Percentiles rank a stretch among this genome's conserved stretches.
Evolutionary conservation across 2,888 invertebrate genomes (phyloP).

Genomic region (Apamea monoglypha): DNA sequence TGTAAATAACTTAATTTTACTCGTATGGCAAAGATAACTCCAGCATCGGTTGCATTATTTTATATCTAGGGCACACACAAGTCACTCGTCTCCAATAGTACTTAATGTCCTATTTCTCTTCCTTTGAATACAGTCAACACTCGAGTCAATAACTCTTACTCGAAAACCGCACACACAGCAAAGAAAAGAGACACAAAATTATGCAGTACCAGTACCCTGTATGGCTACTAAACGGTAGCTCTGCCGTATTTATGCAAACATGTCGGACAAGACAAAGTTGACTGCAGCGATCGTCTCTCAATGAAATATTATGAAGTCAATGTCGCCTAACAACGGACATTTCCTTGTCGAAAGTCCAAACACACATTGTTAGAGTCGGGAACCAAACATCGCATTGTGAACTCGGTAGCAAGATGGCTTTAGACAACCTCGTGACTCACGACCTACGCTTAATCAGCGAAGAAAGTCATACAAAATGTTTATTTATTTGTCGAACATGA

Average conservation of each 20-base stretch:
- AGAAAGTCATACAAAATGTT: constrained; percentile 86
- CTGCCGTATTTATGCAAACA: constrained; percentile 34
- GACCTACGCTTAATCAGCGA: constrained; percentile 84
- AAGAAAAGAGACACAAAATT: constrained; percentile 11
- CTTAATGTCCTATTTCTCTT: constrained; percentile 15
- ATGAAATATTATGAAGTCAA: constrained; percentile 62
- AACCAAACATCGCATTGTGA: constrained; percentile 72
- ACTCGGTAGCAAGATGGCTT: constrained; percentile 82
- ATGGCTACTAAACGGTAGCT: constrained; percentile 28
- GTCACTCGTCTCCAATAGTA: constrained; percentile 6
- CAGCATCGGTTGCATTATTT: constrained; percentile 5
- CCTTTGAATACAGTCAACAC: neutral
- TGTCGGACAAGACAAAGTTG: constrained; percentile 43
- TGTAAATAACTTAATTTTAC: neutral
- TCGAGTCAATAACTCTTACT: constrained; percentile 6
- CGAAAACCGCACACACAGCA: constrained; percentile 18
- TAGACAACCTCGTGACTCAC: constrained; percentile 88
- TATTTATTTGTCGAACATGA: constrained; percentile 86
- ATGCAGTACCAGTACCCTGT: constrained; percentile 6
- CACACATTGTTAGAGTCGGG: constrained; percentile 69
- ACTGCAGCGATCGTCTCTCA: constrained; percentile 48
- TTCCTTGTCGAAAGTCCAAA: constrained; percentile 66
- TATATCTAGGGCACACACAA: constrained; percentile 16
- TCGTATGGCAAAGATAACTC: neutral
- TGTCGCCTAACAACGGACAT: constrained; percentile 61